Evolutionary conservation across 2,888 invertebrate species (phyloP).

Genomic region (Drosophila quasianomalipes): DNA sequence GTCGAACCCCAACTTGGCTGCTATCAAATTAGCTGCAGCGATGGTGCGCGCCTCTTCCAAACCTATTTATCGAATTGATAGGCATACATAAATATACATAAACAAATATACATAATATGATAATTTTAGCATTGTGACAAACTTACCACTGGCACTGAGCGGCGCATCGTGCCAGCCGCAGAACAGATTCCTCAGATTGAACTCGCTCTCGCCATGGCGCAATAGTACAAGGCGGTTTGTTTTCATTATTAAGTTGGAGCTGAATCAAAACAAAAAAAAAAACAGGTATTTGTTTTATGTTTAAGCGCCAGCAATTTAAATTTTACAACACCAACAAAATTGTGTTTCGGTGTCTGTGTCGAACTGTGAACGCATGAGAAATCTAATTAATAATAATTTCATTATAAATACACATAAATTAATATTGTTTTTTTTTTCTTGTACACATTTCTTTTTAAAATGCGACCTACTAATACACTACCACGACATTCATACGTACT

Average conservation of each 20-base stretch:
- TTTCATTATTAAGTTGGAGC: constrained; percentile 59
- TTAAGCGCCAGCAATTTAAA: background rate
- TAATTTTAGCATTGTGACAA: background rate
- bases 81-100: background rate
- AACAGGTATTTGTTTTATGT: constrained; percentile 13
- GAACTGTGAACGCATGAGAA: background rate
- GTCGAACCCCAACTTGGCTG: constrained; percentile 91
- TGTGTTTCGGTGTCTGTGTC: constrained; percentile 4
- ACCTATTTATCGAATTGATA: constrained; percentile 59
- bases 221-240: constrained; percentile 86
- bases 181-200: constrained; percentile 91
- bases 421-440: background rate
- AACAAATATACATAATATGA: background rate
- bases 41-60: constrained; percentile 80
- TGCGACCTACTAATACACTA: background rate
- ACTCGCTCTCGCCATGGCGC: constrained; percentile 91
- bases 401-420: background rate
- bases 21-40: constrained; percentile 90
- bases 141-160: constrained; percentile 88
- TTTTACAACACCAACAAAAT: background rate
- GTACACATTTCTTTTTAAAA: background rate
- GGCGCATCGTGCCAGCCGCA: constrained; percentile 91
- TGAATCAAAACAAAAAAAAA: constrained; percentile 20
- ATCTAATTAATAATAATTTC: background rate
- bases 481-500: background rate